Evolutionary conservation across 2,113 vertebrate species (phyloP).

Genomic region (Siniperca knerii): DNA sequence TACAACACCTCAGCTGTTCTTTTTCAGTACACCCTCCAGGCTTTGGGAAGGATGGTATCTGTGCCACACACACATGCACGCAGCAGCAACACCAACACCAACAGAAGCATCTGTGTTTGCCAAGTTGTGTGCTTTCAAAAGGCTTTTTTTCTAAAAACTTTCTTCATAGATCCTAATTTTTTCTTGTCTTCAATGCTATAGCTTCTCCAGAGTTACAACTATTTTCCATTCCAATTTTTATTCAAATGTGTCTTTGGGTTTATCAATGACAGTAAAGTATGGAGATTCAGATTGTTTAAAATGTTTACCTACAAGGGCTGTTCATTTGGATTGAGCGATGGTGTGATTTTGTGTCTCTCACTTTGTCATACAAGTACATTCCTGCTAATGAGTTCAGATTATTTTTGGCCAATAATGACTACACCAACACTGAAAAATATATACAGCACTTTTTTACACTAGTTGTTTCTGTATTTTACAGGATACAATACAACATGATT

Average conservation of each 20-base stretch:
- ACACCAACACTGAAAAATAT: constrained; percentile 1
- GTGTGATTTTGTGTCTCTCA: constrained; percentile 4
- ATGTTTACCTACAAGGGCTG: constrained; percentile 60
- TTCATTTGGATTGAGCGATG: background rate
- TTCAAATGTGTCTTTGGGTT: constrained; percentile 27
- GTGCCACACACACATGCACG: background rate
- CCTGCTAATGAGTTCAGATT: background rate
- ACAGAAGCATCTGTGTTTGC: constrained; percentile 18
- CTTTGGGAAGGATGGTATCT: constrained; percentile 25
- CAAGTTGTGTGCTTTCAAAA: constrained; percentile 7
- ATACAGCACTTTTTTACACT: constrained; percentile 14
- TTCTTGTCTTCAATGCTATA: background rate
- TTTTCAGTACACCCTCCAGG: constrained; percentile 30
- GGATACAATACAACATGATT: background rate
- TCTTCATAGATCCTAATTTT: background rate
- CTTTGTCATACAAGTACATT: constrained; percentile 5
- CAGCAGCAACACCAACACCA: background rate
- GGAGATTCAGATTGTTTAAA: background rate
- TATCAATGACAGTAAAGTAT: background rate
- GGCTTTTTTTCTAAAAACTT: background rate
- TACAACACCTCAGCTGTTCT: constrained; percentile 50
- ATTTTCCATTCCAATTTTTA: constrained; percentile 10
- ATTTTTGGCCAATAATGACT: background rate
- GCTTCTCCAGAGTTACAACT: background rate
- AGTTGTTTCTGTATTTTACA: constrained; percentile 17